phyloP scores from a whole-genome alignment of 2,797 vertebrate species.

The Sebastes nivosus region DNA sequence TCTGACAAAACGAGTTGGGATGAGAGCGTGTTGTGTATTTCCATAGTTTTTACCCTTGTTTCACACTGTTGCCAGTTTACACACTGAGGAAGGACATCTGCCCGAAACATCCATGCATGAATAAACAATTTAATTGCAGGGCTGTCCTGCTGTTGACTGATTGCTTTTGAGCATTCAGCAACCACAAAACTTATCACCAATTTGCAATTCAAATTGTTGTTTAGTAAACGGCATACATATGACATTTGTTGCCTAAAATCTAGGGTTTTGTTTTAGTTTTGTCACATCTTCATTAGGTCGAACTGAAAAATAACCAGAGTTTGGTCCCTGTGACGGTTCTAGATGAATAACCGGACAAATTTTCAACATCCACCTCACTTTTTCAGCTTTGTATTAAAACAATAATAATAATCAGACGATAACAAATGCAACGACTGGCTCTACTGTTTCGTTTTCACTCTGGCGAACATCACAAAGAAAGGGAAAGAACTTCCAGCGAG shows the following conservation, averaged over 20 bases:
- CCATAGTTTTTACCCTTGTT: neutral
- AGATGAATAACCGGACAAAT: neutral
- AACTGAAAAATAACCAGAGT: neutral
- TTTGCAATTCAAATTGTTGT: neutral
- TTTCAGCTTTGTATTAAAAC: neutral
- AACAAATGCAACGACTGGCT: neutral
- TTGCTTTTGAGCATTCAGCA: neutral
- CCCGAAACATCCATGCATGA: neutral
- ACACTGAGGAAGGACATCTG: neutral
- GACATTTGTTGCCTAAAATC: neutral
- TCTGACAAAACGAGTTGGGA: too few relatives aligned
- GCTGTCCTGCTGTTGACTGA: neutral
- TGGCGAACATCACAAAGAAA: slow-evolving; percentile 19
- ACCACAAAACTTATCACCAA: neutral
- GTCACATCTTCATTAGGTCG: neutral
- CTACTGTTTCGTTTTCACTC: slow-evolving; percentile 20
- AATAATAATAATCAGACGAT: neutral
- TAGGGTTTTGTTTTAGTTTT: neutral
- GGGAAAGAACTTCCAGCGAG: neutral
- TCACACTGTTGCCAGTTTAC: neutral
- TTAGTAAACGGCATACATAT: neutral
- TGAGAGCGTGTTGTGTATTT: neutral
- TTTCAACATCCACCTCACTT: neutral
- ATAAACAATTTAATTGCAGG: neutral
- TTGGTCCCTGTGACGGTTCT: neutral